Evolutionary conservation across 2,797 vertebrate genomes (phyloP), one percentile per base, ranked within the genome.

Genomic region (Chelidonichthys spinosus): DNA sequence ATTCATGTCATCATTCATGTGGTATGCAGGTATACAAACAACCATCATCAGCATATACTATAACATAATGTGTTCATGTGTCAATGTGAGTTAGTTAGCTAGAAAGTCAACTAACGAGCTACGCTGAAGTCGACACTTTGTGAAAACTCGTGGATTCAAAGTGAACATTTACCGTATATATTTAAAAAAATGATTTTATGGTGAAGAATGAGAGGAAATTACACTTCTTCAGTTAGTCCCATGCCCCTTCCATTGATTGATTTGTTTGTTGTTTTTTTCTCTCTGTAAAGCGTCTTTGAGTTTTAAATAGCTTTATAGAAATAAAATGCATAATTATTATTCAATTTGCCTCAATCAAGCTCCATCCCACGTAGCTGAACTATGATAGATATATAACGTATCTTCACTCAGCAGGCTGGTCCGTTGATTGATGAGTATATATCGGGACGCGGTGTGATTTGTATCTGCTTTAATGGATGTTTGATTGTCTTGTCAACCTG

Each of bases 401-500:
- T 14, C 25, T 11, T 59, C 40, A 43, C 58, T 43, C 58, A 33
- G 58, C 15, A 32, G 3, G 40, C 78, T 63, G 52, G 76, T 63
- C 42, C 37, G 39, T 5, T 74, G 60, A 82, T 85, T 66, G 69
- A 74, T 65, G n/a, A 77, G 44, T 62, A 72, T 46, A 74, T 64
- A 25, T 77, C 14, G 33, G 40, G 50, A 37, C 49, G 11, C 15
- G 69, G 1, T 68, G 59, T 69, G 32, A 42, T 69, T 25, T 78
- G 40, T 42, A 44, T 73, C 66, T 64, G 69, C 76, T 80, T 58
- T 75, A 79, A 81, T 84, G 42, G 74, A 80, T 54, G 56, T 67
- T 80, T 76, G 76, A 80, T 56, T 17, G 11, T 64, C 11, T 63
- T 40, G 55, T 74, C 74, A 71, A 72, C 74, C 60, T 69, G 47